A percentile compares a stretch with the other conserved stretches of the same genome.
These are phyloP conservation scores for Nudaria mundana DNA, from an alignment of 2,888 invertebrate species.

Conservation along the genomic window DNA sequence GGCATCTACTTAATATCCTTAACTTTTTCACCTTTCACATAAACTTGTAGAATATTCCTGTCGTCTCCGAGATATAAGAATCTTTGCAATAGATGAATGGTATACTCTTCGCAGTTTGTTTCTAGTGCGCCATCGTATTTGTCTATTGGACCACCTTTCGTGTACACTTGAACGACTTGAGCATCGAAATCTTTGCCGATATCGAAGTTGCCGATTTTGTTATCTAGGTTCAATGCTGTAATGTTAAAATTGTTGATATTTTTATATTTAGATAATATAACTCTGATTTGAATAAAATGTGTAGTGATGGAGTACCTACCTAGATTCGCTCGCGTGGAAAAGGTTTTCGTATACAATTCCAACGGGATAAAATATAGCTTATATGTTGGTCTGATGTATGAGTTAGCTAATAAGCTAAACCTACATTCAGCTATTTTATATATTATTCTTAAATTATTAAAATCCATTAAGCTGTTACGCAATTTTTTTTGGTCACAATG, in stretches of 20 bases:
- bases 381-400: too few relatives aligned
- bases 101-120: slow-evolving; percentile 62
- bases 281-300: too few relatives aligned
- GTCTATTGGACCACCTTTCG: slow-evolving; percentile 50
- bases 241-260: slow-evolving; percentile 1
- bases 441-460: too few relatives aligned
- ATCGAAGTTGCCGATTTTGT: slow-evolving; percentile 89
- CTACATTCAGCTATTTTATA: too few relatives aligned
- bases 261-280: too few relatives aligned
- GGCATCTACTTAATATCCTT: slow-evolving; percentile 31
- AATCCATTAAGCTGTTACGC: too few relatives aligned
- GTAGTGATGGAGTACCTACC: too few relatives aligned
- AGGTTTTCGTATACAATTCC: too few relatives aligned
- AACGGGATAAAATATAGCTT: too few relatives aligned
- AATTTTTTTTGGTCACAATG: too few relatives aligned
- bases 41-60: slow-evolving; percentile 89
- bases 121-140: slow-evolving; percentile 56
- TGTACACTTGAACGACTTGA: slow-evolving; percentile 85
- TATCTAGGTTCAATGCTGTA: slow-evolving; percentile 87
- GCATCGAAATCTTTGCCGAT: slow-evolving; percentile 94
- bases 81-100: slow-evolving; percentile 85
- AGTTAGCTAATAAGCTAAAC: too few relatives aligned
- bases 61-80: slow-evolving; percentile 92
- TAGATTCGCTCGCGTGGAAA: too few relatives aligned
- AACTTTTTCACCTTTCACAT: slow-evolving; percentile 83